Conservation (phyloP, 2,797 vertebrate genomes). For the Gymnocypris eckloni region DNA sequence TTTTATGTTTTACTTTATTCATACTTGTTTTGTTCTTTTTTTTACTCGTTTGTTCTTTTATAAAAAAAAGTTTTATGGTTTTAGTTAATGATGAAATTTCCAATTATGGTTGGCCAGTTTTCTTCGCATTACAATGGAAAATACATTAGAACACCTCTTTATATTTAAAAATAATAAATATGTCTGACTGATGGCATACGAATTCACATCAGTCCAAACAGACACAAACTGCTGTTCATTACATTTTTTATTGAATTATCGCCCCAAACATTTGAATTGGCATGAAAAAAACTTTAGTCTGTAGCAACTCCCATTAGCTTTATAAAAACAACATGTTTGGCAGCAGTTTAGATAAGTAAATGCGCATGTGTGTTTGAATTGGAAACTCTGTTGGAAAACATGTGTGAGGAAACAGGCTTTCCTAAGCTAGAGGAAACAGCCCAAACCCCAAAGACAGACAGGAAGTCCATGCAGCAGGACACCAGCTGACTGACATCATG, state of each 20-base stretch:
- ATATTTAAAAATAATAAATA: neutral
- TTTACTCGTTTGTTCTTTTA: too few species aligned
- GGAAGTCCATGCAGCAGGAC: constrained; percentile 65
- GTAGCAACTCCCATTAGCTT: neutral
- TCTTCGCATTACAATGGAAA: too few species aligned
- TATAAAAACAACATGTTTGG: neutral
- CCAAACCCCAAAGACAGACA: constrained; percentile 48
- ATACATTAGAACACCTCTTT: too few species aligned
- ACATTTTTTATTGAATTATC: neutral
- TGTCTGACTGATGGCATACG: neutral
- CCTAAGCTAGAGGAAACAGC: constrained; percentile 50
- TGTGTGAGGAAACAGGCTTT: constrained; percentile 49
- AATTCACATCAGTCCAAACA: neutral
- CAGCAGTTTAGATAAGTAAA: constrained; percentile 14
- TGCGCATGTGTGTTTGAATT: constrained; percentile 4
- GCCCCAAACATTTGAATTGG: neutral
- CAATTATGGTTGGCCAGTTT: too few species aligned
- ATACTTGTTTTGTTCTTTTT: too few species aligned
- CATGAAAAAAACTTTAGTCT: neutral
- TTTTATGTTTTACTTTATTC: too few species aligned
- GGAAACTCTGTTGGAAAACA: constrained; percentile 21
- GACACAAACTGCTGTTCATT: too few species aligned
- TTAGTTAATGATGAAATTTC: too few species aligned
- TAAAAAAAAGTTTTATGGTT: too few species aligned
- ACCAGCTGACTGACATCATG: constrained; percentile 60